These are phyloP conservation scores for Hetaerina americana DNA, from an alignment of 1,140 invertebrate species.

Conservation along the genomic window DNA sequence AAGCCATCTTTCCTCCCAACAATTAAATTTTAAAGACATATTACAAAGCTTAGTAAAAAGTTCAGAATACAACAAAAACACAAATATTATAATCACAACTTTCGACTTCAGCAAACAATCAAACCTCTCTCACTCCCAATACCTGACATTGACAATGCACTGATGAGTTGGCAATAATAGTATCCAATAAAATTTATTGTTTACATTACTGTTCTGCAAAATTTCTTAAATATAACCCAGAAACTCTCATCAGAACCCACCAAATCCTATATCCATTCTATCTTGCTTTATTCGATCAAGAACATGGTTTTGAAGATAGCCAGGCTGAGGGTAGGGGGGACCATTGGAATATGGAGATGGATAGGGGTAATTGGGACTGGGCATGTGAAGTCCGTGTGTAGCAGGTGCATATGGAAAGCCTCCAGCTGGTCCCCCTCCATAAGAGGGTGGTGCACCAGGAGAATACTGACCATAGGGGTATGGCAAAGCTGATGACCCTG, in stretches of 20 bases:
- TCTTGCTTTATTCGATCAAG: slow-evolving; percentile 30
- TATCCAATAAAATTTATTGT: slow-evolving; percentile 1
- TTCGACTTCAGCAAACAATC: neutral
- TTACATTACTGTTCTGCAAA: neutral
- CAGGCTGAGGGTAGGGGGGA: slow-evolving; percentile 30
- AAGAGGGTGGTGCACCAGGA: slow-evolving; percentile 20
- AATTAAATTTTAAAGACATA: neutral
- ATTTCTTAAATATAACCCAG: neutral
- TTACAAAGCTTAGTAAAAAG: slow-evolving; percentile 3
- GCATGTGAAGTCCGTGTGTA: slow-evolving; percentile 35
- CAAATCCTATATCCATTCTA: slow-evolving; percentile 35
- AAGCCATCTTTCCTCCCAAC: neutral
- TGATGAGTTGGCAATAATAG: slow-evolving; percentile 2
- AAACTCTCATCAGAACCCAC: slow-evolving; percentile 38
- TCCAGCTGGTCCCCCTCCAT: slow-evolving; percentile 22
- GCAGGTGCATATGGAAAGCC: slow-evolving; percentile 26
- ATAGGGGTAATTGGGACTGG: slow-evolving; percentile 40
- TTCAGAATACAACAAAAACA: slow-evolving; percentile 6
- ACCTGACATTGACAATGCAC: slow-evolving; percentile 5
- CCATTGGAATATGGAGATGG: slow-evolving; percentile 28
- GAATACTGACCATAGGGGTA: slow-evolving; percentile 30
- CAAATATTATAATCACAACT: neutral
- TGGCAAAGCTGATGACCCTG: slow-evolving; percentile 21
- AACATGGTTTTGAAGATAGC: slow-evolving; percentile 31
- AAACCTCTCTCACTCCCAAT: slow-evolving; percentile 2